phyloP scores from a whole-genome alignment of 2,888 invertebrate genomes.

The Sminthurinus aureus region DNA sequence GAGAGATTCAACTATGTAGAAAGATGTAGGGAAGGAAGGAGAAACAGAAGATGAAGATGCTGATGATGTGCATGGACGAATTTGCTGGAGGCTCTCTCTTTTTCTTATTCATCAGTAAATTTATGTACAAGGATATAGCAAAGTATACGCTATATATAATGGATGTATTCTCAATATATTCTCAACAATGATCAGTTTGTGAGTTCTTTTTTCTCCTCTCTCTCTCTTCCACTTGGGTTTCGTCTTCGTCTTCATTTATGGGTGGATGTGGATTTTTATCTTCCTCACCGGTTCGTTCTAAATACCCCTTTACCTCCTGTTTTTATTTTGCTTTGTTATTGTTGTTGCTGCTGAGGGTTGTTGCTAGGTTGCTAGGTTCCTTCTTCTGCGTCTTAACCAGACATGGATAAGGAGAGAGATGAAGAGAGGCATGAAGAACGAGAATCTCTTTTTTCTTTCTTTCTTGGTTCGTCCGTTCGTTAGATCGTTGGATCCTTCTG shows the following conservation, averaged over 20 bases:
- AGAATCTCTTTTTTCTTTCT: not conserved
- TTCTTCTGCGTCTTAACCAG: not conserved
- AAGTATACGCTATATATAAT: not conserved
- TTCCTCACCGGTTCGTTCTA: slow-evolving; percentile 34
- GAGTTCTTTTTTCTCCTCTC: slow-evolving; percentile 1
- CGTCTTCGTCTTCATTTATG: not conserved
- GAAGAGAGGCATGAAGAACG: not conserved
- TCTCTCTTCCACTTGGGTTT: not conserved
- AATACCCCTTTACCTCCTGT: slow-evolving; percentile 36
- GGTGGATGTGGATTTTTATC: slow-evolving; percentile 32
- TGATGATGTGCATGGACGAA: slow-evolving; percentile 26
- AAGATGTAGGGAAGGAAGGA: too few relatives aligned
- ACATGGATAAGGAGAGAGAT: too few relatives aligned
- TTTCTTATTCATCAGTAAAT: not conserved
- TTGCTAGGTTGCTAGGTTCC: slow-evolving; percentile 8
- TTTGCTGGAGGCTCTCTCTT: slow-evolving; percentile 31
- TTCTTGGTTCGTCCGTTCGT: not conserved
- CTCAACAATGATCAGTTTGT: slow-evolving; percentile 22
- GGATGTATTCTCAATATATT: not conserved
- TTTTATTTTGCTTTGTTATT: slow-evolving; percentile 34
- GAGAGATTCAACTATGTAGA: too few relatives aligned
- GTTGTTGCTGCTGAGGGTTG: slow-evolving; percentile 13
- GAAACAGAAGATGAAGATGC: not conserved
- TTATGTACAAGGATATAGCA: too few relatives aligned
- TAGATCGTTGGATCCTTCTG: not conserved